These are phyloP conservation scores for Meandrusa payeni DNA, from an alignment of 2,888 invertebrate species.

Conservation along the genomic window DNA sequence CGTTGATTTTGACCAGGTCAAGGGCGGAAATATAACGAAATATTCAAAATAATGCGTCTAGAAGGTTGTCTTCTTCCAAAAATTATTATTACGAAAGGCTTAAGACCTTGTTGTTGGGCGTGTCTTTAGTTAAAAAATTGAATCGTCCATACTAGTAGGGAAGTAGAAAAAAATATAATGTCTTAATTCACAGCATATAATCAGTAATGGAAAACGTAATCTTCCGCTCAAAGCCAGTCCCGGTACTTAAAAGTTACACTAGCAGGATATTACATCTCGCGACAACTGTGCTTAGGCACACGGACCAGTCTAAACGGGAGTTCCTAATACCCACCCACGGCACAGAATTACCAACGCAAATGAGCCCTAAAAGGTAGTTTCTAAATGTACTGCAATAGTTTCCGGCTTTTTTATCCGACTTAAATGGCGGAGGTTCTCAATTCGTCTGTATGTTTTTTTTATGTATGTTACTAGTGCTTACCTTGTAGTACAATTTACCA, in stretches of 20 bases:
- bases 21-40: background rate
- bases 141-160: no score
- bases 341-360: constrained; percentile 4
- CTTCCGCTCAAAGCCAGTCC: constrained; percentile 15
- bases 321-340: constrained; percentile 4
- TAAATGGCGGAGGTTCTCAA: no score
- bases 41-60: background rate
- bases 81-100: no score
- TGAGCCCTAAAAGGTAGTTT: constrained; percentile 1
- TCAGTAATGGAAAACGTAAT: constrained; percentile 18
- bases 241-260: constrained; percentile 8
- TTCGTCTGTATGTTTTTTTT: no score
- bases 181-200: constrained; percentile 8
- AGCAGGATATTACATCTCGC: constrained; percentile 22
- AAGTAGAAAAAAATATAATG: background rate
- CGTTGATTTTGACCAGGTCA: constrained; percentile 9
- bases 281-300: constrained; percentile 5
- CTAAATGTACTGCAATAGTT: background rate
- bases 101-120: no score
- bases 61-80: background rate
- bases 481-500: no score
- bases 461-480: no score
- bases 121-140: no score
- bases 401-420: no score
- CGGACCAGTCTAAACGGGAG: constrained; percentile 22